Conservation (phyloP, 2,113 vertebrate genomes). For the Cyphomyrus discorhynchus region DNA sequence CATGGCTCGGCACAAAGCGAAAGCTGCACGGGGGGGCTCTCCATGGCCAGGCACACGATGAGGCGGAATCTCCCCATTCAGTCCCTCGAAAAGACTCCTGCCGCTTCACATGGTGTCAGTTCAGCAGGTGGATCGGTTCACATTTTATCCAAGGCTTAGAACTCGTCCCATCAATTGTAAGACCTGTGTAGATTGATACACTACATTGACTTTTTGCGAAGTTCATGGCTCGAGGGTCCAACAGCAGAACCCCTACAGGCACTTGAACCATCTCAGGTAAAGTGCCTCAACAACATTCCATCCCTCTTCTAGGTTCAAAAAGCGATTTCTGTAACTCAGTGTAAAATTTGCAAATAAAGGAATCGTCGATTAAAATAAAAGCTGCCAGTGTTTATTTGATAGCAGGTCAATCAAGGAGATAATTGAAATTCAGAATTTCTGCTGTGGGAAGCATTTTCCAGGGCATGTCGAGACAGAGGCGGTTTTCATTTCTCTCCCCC, state of each 20-base stretch:
- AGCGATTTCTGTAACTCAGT: neutral
- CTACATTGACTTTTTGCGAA: neutral
- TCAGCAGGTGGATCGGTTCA: neutral
- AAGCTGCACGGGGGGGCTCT: neutral
- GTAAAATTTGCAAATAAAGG: neutral
- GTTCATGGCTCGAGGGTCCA: neutral
- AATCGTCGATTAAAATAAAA: neutral
- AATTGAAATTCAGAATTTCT: neutral
- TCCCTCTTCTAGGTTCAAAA: neutral
- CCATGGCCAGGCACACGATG: neutral
- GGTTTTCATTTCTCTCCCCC: neutral
- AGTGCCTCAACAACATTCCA: neutral
- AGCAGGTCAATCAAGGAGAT: neutral
- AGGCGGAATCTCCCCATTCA: neutral
- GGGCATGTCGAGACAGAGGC: neutral
- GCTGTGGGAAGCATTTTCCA: neutral
- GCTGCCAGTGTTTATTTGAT: neutral
- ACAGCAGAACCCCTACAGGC: neutral
- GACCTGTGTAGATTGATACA: neutral
- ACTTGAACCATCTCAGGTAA: neutral
- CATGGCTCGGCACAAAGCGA: neutral
- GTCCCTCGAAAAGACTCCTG: neutral
- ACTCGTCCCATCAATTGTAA: neutral
- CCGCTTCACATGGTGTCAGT: neutral
- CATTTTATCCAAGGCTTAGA: neutral